These are phyloP conservation scores for Ylistrum balloti DNA, from an alignment of 1,140 invertebrate genomes.

Conservation along the genomic window DNA sequence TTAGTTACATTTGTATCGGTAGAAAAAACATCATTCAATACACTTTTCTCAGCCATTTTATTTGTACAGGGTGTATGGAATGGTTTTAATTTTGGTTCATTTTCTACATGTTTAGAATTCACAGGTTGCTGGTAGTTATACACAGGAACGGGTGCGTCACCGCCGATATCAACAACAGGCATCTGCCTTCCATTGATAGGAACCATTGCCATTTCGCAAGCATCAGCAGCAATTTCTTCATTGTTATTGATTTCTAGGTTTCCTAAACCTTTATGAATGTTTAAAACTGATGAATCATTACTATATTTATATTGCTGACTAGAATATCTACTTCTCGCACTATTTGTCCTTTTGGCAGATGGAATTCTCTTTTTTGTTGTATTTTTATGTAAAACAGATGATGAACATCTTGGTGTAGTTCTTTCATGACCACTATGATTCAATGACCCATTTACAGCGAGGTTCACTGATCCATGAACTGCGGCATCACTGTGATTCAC, in stretches of 20 bases:
- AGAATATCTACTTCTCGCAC: conserved; percentile 52
- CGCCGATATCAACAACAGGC: conserved; percentile 59
- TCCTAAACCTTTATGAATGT: conserved; percentile 47
- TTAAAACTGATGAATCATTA: neutral
- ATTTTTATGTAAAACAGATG: neutral
- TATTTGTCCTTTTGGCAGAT: conserved; percentile 50
- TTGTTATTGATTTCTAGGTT: neutral
- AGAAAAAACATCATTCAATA: conserved; percentile 52
- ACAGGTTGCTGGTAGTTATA: conserved; percentile 54
- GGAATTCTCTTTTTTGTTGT: neutral
- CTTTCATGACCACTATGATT: conserved; percentile 27
- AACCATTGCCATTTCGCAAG: conserved; percentile 37
- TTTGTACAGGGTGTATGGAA: neutral
- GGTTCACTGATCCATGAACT: neutral
- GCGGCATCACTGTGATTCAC: neutral
- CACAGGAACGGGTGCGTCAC: conserved; percentile 54
- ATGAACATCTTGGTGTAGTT: conserved; percentile 41
- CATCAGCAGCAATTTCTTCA: neutral
- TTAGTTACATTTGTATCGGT: conserved; percentile 50
- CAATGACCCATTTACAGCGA: neutral
- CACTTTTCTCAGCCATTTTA: conserved; percentile 26
- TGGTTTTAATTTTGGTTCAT: neutral
- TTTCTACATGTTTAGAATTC: conserved; percentile 6
- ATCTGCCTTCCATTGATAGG: conserved; percentile 56
- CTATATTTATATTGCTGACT: conserved; percentile 41